Base-by-base conservation (phyloP, 2,797 vertebrate genomes). In the Pseudochirops corinnae region DNA sequence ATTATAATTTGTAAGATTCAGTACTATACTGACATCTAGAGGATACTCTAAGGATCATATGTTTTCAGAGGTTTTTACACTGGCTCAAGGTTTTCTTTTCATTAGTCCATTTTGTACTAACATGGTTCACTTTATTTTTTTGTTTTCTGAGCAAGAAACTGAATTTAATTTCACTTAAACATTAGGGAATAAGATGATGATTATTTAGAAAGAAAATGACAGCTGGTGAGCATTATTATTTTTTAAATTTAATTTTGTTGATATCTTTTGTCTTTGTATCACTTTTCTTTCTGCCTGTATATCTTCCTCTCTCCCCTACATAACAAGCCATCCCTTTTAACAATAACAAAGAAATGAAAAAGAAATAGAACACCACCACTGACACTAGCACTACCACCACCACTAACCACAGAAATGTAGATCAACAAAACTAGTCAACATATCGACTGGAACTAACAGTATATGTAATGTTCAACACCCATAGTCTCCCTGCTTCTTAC, bases 11-110 rank as follows among this genome's bases (percentile, higher is more conserved):
- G 1, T 90, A 94, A 97, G 92, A 96, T 91, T 91, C 97, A 28
- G 90, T 74, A 31, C 55, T 97, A 97, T n/a, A 94, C 92, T 97
- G 97, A 96, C 92, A 98, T 91, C 94, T 97, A 95, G 97, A 96
- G 93, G 95, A 39, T 60, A 87, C 93, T 21, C 56, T 94, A 95
- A 96, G 82, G 12, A 95, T 92, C 11, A 53, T 91, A 87, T 95
- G n/a, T 82, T 92, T 95, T 21, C 50, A 1, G 1, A 21, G 31
- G 5, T 46, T 93, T 92, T 91, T 60, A 50, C 1, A 46, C 29
- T n/a, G 1, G 0, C 3, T 28, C 16, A 26, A 56, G 11, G 12
- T 90, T 67, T 92, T 67, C 12, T 55, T 21, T 39, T 31, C 2
- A 0, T 33, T 55, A 18, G 13, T 31, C 10, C 12, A 95, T 87